Base-by-base conservation (phyloP, 2,888 invertebrate species). In the Tachina grossa region DNA sequence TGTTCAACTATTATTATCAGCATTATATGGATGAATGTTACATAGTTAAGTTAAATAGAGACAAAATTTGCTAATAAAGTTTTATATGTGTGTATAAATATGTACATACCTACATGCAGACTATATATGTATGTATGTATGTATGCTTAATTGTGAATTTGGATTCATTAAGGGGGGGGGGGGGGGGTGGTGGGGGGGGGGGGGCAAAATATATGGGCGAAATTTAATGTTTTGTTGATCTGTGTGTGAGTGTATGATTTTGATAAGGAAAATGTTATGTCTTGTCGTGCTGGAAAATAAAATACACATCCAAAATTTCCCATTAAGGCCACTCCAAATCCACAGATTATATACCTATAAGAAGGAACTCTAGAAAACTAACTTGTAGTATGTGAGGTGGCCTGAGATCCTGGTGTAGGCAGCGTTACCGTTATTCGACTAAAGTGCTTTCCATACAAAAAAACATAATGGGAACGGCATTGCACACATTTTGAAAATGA, bases 291-390 rank as follows among this genome's bases (percentile, higher is more conserved):
- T 71, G 9, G 14, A 22, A 72, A 22, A 49, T n/a, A 11, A 47
- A 41, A 16, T 66, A 31, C 51, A 53, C 55, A 77, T 69, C 19
- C 10, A 51, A 47, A 57, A 43, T n/a, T 16, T 55, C 1, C 22
- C 8, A 19, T 16, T 49, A n/a, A 14, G 4, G 31, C 9, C 45
- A 47, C 13, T 6, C 72, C 45, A 41, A 14, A 43, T 9, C 65
- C 49, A 61, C 13, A 19, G 51, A 47, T 14, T 39, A 68, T 53
- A 49, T 65, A 55, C n/a, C n/a, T n/a, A n/a, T 14, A 66, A 76
- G 65, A 72, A 69, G 69, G 49, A 59, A 49, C 55, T 31, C 74
- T 74, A 68, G 78, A 75, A 79, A 79, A 75, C 59, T 69, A 71
- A 75, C 51, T 69, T 71, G 80, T 65, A 65, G 65, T 59, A 83